A percentile compares a stretch with the other conserved stretches of the same genome.
phyloP scores from a whole-genome alignment of 2,888 invertebrate genomes.

The Heliconius aoede region DNA sequence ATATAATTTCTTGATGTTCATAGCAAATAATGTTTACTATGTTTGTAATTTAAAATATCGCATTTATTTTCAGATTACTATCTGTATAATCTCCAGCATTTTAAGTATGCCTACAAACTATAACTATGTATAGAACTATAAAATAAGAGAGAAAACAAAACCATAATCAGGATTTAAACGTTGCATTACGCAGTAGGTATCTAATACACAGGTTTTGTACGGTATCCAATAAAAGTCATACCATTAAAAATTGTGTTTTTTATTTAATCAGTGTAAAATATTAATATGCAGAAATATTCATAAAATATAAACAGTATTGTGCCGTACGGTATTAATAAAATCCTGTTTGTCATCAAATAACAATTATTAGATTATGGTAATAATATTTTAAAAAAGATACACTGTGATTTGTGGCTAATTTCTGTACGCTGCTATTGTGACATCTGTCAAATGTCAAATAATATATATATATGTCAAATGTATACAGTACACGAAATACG shows the following conservation, averaged over 20 bases:
- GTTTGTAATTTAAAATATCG: not conserved
- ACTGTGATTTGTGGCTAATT: not conserved
- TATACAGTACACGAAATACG: not conserved
- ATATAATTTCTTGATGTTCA: not conserved
- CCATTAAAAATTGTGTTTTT: too few relatives aligned
- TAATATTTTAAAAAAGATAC: not conserved
- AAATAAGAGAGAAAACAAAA: too few relatives aligned
- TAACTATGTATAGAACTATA: too few relatives aligned
- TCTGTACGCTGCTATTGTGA: not conserved
- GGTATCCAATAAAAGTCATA: too few relatives aligned
- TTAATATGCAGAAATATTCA: too few relatives aligned
- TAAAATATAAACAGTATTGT: not conserved
- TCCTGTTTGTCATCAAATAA: not conserved
- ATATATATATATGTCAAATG: not conserved
- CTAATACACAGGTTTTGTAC: too few relatives aligned
- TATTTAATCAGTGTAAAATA: too few relatives aligned
- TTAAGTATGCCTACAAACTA: not conserved
- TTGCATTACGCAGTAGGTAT: too few relatives aligned
- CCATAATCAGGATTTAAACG: too few relatives aligned
- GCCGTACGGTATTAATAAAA: not conserved
- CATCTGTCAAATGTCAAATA: not conserved
- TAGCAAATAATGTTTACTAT: not conserved
- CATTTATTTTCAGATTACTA: too few relatives aligned
- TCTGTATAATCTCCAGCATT: not conserved
- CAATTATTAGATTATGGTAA: not conserved